Base-by-base conservation (phyloP, 1,140 invertebrate species). In the Homarus americanus region DNA sequence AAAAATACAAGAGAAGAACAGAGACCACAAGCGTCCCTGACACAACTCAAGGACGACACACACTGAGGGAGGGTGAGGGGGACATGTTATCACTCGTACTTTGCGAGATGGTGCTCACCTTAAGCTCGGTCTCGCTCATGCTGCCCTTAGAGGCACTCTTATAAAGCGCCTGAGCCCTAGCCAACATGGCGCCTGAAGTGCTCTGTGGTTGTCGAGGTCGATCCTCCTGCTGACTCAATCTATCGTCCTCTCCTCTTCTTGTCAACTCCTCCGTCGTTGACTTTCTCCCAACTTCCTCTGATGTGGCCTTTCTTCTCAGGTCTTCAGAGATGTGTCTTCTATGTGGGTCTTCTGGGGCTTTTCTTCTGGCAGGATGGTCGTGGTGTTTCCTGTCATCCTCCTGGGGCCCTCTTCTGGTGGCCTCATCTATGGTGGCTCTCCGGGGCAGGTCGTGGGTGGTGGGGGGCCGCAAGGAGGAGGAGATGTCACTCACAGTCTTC, bases 401-500 rank as follows among this genome's bases (percentile, higher is more conserved):
- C 53, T 32, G 24, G 20, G 58, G 24, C 2, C 36, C 41, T 34
- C 80, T 82, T 44, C 80, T 80, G 82, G 38, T 66, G 10, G 76
- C 28, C 15, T 66, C 82, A n/a, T 76, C 72, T 38, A 72, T 40
- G n/a, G 78, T 82, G 63, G 87, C 49, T 49, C 76, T 41, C 12
- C 34, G 24, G 44, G 78, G n/a, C 10, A 44, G 40, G 1, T 66
- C 41, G 1, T 66, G 15, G 4, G 83, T 53, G 28, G 87, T 36
- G 36, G 91, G 69, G 2, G 82, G 49, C 36, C 85, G 40, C 9
- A 87, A 38, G 44, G 84, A 87, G 36, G 83, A 87, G 34, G 85
- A 87, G 36, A 87, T 91, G 41, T 91, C 91, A 40, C 85, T 87
- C n/a, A 91, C 87, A n/a, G 91, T 87, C 84, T 91, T 91, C 73